These are phyloP conservation scores for Lacerta viridis DNA, from an alignment of 2,797 vertebrate species.

Conservation along the genomic window DNA sequence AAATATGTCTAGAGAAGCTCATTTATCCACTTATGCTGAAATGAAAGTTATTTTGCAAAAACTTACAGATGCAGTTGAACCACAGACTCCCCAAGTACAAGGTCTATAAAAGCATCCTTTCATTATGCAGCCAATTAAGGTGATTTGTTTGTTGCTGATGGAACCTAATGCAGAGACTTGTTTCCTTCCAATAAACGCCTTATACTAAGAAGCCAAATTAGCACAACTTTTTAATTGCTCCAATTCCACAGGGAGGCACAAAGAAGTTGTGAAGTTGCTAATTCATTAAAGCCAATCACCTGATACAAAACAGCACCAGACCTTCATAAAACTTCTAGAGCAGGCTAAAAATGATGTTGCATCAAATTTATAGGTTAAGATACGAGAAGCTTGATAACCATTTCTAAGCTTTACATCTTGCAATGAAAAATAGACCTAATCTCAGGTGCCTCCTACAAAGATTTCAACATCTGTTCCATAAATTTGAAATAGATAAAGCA, in stretches of 20 bases:
- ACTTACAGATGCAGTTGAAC: conserved; percentile 42
- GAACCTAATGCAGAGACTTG: conserved; percentile 75
- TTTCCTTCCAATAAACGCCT: conserved; percentile 76
- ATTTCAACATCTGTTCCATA: conserved; percentile 33
- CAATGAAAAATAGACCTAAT: conserved; percentile 30
- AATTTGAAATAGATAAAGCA: conserved; percentile 32
- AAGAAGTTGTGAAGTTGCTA: conserved; percentile 80
- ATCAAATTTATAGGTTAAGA: conserved; percentile 57
- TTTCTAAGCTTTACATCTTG: conserved; percentile 54
- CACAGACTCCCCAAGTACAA: conserved; percentile 46
- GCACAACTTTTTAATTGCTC: conserved; percentile 82
- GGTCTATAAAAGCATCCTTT: conserved; percentile 58
- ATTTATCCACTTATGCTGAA: conserved; percentile 44
- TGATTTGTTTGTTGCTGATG: conserved; percentile 75
- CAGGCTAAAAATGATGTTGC: conserved; percentile 52
- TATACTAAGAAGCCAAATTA: conserved; percentile 78
- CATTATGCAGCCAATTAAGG: conserved; percentile 77
- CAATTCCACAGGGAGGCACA: conserved; percentile 72
- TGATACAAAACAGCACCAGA: conserved; percentile 64
- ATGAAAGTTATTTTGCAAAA: conserved; percentile 23
- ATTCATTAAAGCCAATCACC: conserved; percentile 74
- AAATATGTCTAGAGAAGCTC: neutral
- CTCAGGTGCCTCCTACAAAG: conserved; percentile 22
- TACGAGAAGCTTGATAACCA: conserved; percentile 51
- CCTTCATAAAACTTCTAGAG: conserved; percentile 73